Conservation (phyloP, 2,113 vertebrate species). For the Chitala chitala region DNA sequence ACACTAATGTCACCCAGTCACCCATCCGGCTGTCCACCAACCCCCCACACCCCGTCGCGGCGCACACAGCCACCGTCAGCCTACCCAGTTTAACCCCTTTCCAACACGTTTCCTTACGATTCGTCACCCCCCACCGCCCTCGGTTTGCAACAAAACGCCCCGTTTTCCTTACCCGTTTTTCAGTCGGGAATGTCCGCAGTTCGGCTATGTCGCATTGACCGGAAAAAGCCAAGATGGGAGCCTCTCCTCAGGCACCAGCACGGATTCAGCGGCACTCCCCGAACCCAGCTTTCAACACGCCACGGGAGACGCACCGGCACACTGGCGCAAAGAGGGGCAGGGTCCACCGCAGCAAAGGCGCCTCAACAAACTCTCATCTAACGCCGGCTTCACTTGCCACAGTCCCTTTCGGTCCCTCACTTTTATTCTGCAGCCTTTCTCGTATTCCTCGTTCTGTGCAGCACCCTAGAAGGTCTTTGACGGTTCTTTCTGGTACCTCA, state of each 20-base stretch:
- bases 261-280: slow-evolving; percentile 67
- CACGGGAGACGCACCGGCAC: slow-evolving; percentile 60
- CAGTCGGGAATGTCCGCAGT: slow-evolving; percentile 60
- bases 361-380: neutral
- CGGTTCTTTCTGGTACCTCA: slow-evolving; percentile 60
- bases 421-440: slow-evolving; percentile 46
- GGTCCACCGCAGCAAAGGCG: slow-evolving; percentile 43
- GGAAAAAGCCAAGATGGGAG: slow-evolving; percentile 50
- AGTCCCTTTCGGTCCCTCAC: slow-evolving; percentile 31
- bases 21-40: neutral
- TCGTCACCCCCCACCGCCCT: neutral
- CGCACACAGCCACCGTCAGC: slow-evolving; percentile 29
- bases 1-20: slow-evolving; percentile 17
- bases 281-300: slow-evolving; percentile 64
- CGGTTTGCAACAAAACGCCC: slow-evolving; percentile 41
- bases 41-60: slow-evolving; percentile 23
- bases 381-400: slow-evolving; percentile 12
- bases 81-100: slow-evolving; percentile 33
- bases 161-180: slow-evolving; percentile 56
- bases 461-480: slow-evolving; percentile 52
- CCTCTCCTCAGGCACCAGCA: slow-evolving; percentile 46
- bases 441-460: slow-evolving; percentile 49
- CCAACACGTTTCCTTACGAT: neutral
- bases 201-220: slow-evolving; percentile 63
- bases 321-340: slow-evolving; percentile 49